Conservation (phyloP, 2,797 vertebrate species). For the Anguilla megastoma region DNA sequence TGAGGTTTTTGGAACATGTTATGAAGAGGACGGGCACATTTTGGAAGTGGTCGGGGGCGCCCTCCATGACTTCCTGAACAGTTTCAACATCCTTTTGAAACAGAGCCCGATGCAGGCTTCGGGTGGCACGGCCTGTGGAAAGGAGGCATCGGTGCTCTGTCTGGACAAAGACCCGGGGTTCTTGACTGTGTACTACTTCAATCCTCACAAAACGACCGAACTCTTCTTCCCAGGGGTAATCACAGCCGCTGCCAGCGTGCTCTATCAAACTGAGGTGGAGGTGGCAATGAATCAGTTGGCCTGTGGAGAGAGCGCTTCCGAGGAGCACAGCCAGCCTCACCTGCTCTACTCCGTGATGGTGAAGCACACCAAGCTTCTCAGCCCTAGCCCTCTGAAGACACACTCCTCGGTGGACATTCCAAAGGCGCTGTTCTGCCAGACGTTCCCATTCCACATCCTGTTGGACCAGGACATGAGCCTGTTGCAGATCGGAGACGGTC, state of each 20-base stretch:
- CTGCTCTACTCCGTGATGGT: slow-evolving; percentile 87
- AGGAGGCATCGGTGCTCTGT: slow-evolving; percentile 89
- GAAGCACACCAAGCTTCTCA: slow-evolving; percentile 80
- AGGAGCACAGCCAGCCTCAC: slow-evolving; percentile 87
- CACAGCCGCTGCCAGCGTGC: slow-evolving; percentile 84
- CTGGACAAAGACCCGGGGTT: slow-evolving; percentile 91
- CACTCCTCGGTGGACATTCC: slow-evolving; percentile 89
- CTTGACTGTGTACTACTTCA: slow-evolving; percentile 94
- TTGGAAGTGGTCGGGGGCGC: slow-evolving; percentile 91
- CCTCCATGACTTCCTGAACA: slow-evolving; percentile 96
- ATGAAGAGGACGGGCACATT: slow-evolving; percentile 92
- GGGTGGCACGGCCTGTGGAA: slow-evolving; percentile 71
- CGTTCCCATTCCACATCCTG: slow-evolving; percentile 96
- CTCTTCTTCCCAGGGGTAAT: slow-evolving; percentile 92
- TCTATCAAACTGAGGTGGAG: slow-evolving; percentile 87
- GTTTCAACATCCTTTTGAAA: slow-evolving; percentile 93
- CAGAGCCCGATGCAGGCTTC: slow-evolving; percentile 72
- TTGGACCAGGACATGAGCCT: slow-evolving; percentile 90
- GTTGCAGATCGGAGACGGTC: slow-evolving; percentile 90
- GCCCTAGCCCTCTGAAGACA: slow-evolving; percentile 87
- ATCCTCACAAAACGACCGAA: slow-evolving; percentile 83
- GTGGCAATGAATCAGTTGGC: slow-evolving; percentile 70
- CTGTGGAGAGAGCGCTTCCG: slow-evolving; percentile 78
- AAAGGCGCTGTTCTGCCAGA: slow-evolving; percentile 88
- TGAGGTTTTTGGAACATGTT: slow-evolving; percentile 92